These are phyloP conservation scores for Enoplosus armatus DNA, from an alignment of 2,797 vertebrate species.

Conservation along the genomic window DNA sequence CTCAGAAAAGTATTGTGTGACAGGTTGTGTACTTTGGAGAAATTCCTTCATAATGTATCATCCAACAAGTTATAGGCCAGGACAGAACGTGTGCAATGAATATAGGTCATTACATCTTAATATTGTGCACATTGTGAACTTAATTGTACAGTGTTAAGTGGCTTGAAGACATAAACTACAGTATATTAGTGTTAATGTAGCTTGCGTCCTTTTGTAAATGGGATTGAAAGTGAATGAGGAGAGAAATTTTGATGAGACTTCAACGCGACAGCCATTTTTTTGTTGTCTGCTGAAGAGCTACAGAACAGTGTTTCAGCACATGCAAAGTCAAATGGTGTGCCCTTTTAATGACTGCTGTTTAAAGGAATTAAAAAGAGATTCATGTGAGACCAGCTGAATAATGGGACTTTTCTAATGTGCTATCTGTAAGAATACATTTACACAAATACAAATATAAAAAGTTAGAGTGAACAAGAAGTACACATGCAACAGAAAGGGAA, in stretches of 20 bases:
- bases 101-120: not conserved
- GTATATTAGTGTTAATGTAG: not conserved
- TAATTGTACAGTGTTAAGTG: not conserved
- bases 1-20: slow-evolving; percentile 38
- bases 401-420: not conserved
- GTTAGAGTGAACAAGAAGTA: not conserved
- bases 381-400: not conserved
- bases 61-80: not conserved
- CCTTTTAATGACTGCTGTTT: not conserved
- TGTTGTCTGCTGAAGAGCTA: not conserved
- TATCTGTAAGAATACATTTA: not conserved
- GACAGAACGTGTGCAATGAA: not conserved
- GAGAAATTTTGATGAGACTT: not conserved
- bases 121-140: not conserved
- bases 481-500: not conserved
- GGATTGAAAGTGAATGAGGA: not conserved
- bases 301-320: not conserved
- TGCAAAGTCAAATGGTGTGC: not conserved
- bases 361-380: not conserved
- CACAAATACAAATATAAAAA: not conserved
- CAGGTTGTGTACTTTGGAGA: slow-evolving; percentile 53
- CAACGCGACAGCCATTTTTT: not conserved
- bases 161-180: not conserved
- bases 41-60: slow-evolving; percentile 30
- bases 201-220: not conserved